Evolutionary conservation across 2,888 invertebrate species (phyloP).

Genomic region (Cantharis flavilabris): DNA sequence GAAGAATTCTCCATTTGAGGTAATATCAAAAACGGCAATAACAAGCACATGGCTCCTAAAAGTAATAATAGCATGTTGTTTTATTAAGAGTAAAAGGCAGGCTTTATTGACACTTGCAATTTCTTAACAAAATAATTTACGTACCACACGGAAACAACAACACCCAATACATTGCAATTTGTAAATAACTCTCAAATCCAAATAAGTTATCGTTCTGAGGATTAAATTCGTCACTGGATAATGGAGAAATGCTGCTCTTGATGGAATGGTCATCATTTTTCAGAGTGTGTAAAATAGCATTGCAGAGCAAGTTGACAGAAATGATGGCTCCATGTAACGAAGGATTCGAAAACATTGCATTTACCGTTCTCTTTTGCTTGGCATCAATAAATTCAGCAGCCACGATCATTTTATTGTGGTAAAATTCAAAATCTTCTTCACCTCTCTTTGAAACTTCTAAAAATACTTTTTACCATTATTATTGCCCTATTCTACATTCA

Average conservation of each 20-base stretch:
- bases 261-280: constrained; percentile 50
- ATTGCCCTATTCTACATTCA: constrained; percentile 1
- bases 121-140: neutral
- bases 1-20: constrained; percentile 65
- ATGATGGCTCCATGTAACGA: constrained; percentile 60
- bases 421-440: constrained; percentile 52
- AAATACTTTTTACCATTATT: neutral
- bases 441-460: constrained; percentile 54
- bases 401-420: constrained; percentile 55
- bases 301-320: constrained; percentile 58
- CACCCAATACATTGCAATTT: constrained; percentile 38
- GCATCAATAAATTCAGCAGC: constrained; percentile 55
- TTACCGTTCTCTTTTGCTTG: constrained; percentile 52
- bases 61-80: too few species aligned
- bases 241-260: constrained; percentile 46
- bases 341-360: constrained; percentile 55
- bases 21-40: constrained; percentile 61
- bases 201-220: neutral
- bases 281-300: constrained; percentile 52
- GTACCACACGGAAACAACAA: constrained; percentile 49
- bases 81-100: too few species aligned
- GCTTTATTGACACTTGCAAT: too few species aligned
- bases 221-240: constrained; percentile 29
- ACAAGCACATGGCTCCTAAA: constrained; percentile 53
- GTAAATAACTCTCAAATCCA: too few species aligned